Conservation (phyloP, 1,140 invertebrate species). For the Drosophila orosa region DNA sequence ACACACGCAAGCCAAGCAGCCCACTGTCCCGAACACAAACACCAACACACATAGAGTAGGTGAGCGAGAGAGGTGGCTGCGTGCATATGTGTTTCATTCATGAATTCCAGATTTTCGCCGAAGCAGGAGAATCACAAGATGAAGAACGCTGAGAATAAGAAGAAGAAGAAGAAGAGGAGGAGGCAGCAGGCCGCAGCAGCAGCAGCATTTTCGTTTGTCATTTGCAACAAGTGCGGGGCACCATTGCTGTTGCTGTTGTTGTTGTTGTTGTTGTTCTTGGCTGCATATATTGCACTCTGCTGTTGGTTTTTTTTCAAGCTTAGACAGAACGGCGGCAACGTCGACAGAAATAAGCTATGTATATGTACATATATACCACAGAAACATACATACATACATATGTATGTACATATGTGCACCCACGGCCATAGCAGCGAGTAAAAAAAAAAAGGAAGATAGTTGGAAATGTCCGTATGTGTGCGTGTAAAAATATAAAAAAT, state of each 20-base stretch:
- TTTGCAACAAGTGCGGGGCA: constrained; percentile 75
- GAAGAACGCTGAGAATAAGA: constrained; percentile 15
- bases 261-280: constrained; percentile 28
- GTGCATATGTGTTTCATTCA: constrained; percentile 78
- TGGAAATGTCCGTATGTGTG: constrained; percentile 19
- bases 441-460: constrained; percentile 36
- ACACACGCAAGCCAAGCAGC: constrained; percentile 63
- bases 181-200: constrained; percentile 24
- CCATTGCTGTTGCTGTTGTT: constrained; percentile 30
- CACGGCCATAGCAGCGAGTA: constrained; percentile 54
- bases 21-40: constrained; percentile 44
- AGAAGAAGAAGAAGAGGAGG: constrained; percentile 15
- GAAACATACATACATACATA: background rate
- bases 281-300: constrained; percentile 34
- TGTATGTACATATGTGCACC: constrained; percentile 48
- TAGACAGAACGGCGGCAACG: constrained; percentile 57
- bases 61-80: constrained; percentile 21
- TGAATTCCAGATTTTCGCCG: constrained; percentile 74
- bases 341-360: constrained; percentile 52
- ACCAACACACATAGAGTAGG: constrained; percentile 16
- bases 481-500: constrained; percentile 48
- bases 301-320: constrained; percentile 58
- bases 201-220: constrained; percentile 74
- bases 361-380: constrained; percentile 1
- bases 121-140: constrained; percentile 22